Percentiles rank a stretch among this genome's conserved stretches.
Evolutionary conservation across 2,888 invertebrate genomes (phyloP).

Genomic region (Saturnia pavonia): DNA sequence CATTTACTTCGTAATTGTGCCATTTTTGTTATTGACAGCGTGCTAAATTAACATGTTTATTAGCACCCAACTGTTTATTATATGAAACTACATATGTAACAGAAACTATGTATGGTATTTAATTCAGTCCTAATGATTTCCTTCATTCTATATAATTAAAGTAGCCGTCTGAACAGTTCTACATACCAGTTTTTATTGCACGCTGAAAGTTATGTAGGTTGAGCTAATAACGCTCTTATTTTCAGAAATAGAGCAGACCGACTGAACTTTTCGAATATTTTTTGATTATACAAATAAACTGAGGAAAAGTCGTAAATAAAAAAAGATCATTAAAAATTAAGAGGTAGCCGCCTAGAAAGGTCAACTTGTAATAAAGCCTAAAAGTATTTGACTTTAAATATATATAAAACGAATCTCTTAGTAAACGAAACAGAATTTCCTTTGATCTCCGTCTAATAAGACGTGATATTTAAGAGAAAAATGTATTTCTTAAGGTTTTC

Average conservation of each 20-base stretch:
- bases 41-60: neutral
- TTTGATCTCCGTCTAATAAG: neutral
- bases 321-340: constrained; percentile 17
- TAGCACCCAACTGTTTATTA: neutral
- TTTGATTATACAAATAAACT: constrained; percentile 18
- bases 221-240: constrained; percentile 18
- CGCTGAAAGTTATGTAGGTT: constrained; percentile 18
- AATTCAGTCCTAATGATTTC: neutral
- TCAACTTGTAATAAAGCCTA: neutral
- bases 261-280: constrained; percentile 13
- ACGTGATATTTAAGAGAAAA: neutral
- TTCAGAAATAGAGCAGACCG: constrained; percentile 15
- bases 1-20: no score
- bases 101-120: neutral
- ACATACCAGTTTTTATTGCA: constrained; percentile 4
- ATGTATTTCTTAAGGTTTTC: neutral
- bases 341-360: neutral
- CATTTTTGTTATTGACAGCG: neutral
- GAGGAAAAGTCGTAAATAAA: constrained; percentile 18
- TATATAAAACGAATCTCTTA: neutral
- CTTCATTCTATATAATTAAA: neutral
- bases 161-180: neutral
- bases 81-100: neutral
- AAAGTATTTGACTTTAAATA: neutral
- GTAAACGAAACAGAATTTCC: neutral